Conservation (phyloP, 2,113 vertebrate species). For the Falcunculus frontatus region DNA sequence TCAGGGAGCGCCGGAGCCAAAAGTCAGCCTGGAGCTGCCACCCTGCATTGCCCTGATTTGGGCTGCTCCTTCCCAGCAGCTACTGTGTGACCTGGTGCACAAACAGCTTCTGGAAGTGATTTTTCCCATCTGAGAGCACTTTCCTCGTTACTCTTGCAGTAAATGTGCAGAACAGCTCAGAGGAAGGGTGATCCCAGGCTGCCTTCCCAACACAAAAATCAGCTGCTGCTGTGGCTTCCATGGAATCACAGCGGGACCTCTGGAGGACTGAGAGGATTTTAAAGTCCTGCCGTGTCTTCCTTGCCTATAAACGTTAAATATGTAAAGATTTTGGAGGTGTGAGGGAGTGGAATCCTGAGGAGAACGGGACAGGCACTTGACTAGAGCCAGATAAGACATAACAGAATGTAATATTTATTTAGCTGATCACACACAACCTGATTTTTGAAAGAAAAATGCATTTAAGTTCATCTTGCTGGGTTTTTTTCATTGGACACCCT, state of each 20-base stretch:
- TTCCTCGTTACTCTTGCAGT: neutral
- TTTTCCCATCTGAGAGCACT: conserved; percentile 60
- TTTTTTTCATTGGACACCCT: neutral
- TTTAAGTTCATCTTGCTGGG: neutral
- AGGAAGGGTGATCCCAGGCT: neutral
- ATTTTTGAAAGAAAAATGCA: neutral
- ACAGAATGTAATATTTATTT: neutral
- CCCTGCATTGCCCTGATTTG: conserved; percentile 39
- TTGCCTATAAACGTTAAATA: neutral
- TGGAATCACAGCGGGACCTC: neutral
- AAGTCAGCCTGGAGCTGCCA: conserved; percentile 1
- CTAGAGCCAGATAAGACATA: neutral
- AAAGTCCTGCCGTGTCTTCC: neutral
- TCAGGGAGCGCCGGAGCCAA: neutral
- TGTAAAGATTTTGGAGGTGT: neutral
- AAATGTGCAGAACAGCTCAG: conserved; percentile 67
- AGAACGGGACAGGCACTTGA: neutral
- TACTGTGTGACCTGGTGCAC: conserved; percentile 18
- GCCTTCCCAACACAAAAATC: neutral
- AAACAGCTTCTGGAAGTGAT: conserved; percentile 70
- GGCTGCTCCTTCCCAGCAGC: conserved; percentile 21
- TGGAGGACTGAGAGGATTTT: neutral
- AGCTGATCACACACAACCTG: neutral
- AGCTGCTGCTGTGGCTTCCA: neutral
- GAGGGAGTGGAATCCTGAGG: neutral